Evolutionary conservation across 2,888 invertebrate species (phyloP).

Genomic region (Epinotia bilunana): DNA sequence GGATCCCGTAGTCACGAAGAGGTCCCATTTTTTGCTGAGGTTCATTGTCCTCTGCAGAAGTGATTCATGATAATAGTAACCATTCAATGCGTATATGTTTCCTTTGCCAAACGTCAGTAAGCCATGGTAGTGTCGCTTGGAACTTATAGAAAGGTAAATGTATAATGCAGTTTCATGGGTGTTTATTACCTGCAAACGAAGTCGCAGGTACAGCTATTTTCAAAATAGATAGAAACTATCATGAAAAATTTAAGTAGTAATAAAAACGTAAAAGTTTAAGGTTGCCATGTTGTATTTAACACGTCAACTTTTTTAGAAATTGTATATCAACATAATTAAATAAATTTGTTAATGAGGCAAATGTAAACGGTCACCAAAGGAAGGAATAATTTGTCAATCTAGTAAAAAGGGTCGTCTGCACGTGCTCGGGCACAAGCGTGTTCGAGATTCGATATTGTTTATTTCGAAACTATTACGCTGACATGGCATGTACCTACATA

Average conservation of each 20-base stretch:
- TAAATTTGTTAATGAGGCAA: not conserved
- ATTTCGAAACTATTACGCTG: slow-evolving; percentile 17
- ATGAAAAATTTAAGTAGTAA: not conserved
- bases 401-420: not conserved
- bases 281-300: too few species aligned
- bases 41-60: slow-evolving; percentile 32
- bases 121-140: not conserved
- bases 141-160: not conserved
- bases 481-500: not conserved
- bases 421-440: slow-evolving; percentile 4
- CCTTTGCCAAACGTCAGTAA: slow-evolving; percentile 17
- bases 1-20: slow-evolving; percentile 42
- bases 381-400: slow-evolving; percentile 8
- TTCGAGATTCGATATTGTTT: slow-evolving; percentile 28
- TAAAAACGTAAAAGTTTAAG: too few species aligned
- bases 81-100: slow-evolving; percentile 23
- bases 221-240: too few species aligned
- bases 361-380: not conserved
- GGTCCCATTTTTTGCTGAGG: slow-evolving; percentile 41
- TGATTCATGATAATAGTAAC: slow-evolving; percentile 38
- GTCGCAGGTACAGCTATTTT: too few species aligned
- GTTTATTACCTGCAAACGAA: too few species aligned
- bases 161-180: not conserved
- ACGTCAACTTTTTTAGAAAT: too few species aligned
- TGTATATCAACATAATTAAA: not conserved